Conservation (phyloP, 2,797 vertebrate species). For the Carapus acus region DNA sequence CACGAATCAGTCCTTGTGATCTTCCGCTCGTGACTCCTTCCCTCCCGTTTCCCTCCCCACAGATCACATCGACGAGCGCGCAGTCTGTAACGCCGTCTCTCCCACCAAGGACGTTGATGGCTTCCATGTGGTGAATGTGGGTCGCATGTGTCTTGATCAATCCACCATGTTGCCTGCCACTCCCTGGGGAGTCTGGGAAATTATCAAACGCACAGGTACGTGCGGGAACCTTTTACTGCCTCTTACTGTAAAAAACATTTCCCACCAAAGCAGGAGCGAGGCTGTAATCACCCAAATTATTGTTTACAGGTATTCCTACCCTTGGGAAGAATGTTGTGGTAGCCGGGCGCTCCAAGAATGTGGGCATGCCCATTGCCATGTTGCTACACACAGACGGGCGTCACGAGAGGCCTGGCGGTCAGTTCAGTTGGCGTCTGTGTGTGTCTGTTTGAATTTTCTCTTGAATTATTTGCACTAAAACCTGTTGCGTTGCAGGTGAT, state of each 20-base stretch:
- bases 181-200: slow-evolving; percentile 94
- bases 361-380: slow-evolving; percentile 98
- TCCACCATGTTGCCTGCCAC: slow-evolving; percentile 94
- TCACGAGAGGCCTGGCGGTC: slow-evolving; percentile 92
- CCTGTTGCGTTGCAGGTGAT: slow-evolving; percentile 74
- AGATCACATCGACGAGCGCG: slow-evolving; percentile 91
- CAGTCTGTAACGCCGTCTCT: slow-evolving; percentile 86
- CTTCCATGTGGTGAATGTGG: slow-evolving; percentile 94
- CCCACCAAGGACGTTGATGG: slow-evolving; percentile 95
- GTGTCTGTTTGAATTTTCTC: neutral
- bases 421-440: slow-evolving; percentile 7
- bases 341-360: slow-evolving; percentile 94
- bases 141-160: slow-evolving; percentile 94
- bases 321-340: slow-evolving; percentile 94
- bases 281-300: neutral
- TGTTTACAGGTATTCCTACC: slow-evolving; percentile 83
- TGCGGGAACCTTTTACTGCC: rapidly evolving
- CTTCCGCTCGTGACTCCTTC: too few relatives aligned
- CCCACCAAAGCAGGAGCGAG: neutral
- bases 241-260: neutral
- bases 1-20: too few relatives aligned
- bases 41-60: slow-evolving; percentile 18
- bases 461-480: neutral
- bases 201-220: slow-evolving; percentile 91
- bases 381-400: slow-evolving; percentile 89